A percentile compares a stretch with the other conserved stretches of the same genome.
Conservation (phyloP, 2,888 invertebrate species). For the Luperina nickerlii region DNA sequence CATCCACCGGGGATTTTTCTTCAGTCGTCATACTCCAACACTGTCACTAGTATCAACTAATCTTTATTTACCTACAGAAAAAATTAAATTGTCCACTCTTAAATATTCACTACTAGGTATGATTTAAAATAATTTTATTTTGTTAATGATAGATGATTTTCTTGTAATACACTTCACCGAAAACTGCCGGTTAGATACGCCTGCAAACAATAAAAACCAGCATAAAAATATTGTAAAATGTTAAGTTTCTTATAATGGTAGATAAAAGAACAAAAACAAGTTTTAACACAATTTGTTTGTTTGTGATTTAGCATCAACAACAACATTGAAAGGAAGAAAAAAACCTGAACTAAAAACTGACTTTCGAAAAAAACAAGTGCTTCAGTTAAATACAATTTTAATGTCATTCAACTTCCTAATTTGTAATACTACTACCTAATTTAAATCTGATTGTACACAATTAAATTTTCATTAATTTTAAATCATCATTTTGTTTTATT, state of each 20-base stretch:
- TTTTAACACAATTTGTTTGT: neutral
- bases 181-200: neutral
- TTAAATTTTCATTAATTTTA: slow-evolving; percentile 8
- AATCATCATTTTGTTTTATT: neutral
- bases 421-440: neutral
- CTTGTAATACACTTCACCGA: slow-evolving; percentile 3
- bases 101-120: neutral
- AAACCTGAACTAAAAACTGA: neutral
- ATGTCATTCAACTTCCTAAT: neutral
- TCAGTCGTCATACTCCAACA: slow-evolving; percentile 52
- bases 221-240: neutral
- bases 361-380: neutral
- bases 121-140: neutral
- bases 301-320: neutral
- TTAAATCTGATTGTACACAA: slow-evolving; percentile 2
- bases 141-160: neutral
- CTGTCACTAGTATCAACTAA: slow-evolving; percentile 7
- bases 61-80: neutral
- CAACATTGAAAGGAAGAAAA: neutral
- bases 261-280: neutral
- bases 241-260: neutral
- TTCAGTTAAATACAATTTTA: neutral
- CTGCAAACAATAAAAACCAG: slow-evolving; percentile 42
- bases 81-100: neutral
- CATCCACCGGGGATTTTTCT: slow-evolving; percentile 60